Conservation (phyloP, 30 jellyfish, hydroid and myxozoan genomes). For the Turritopsis rubra region DNA sequence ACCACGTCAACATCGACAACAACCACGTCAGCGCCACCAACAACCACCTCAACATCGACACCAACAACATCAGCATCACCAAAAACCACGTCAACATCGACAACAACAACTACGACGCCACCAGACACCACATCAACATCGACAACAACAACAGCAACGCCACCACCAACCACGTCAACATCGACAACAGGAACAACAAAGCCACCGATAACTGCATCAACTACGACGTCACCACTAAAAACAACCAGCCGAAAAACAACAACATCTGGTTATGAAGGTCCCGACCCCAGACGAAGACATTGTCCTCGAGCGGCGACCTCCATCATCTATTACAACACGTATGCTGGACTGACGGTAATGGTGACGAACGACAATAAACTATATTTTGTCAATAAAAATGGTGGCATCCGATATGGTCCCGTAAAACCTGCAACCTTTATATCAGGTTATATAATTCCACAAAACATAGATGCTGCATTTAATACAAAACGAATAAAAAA, state of each 20-base stretch:
- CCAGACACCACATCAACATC: neutral
- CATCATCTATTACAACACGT: conserved; percentile 23
- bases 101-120: neutral
- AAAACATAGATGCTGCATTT: neutral
- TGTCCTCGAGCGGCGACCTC: conserved; percentile 23
- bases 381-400: conserved; percentile 47
- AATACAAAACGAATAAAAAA: neutral
- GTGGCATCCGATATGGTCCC: conserved; percentile 57
- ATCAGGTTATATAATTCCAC: neutral
- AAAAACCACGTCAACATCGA: neutral
- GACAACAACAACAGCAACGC: conserved; percentile 9
- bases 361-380: neutral
- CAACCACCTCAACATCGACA: neutral
- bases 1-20: neutral
- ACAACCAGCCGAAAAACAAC: conserved; percentile 23
- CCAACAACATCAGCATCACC: neutral
- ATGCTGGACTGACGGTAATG: neutral
- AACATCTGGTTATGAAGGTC: neutral
- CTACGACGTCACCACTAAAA: conserved; percentile 17
- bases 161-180: conserved; percentile 19
- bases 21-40: neutral
- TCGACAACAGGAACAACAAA: no score
- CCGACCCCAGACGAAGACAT: conserved; percentile 4
- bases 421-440: conserved; percentile 24
- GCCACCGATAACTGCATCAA: no score